phyloP scores from a whole-genome alignment of 2,113 vertebrate species.

The Vicugna pacos region DNA sequence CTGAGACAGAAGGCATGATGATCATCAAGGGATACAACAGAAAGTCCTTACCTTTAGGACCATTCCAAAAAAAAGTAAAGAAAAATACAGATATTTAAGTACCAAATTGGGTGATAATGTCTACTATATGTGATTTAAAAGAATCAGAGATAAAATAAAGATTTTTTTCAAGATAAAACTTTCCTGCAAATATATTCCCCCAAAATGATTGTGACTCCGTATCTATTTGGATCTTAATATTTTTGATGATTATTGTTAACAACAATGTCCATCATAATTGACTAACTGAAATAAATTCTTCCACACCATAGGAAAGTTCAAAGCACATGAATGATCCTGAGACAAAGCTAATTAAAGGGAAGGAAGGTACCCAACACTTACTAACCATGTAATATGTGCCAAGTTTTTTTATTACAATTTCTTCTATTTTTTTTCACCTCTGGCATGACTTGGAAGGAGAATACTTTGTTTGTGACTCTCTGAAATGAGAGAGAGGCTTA shows the following conservation, averaged over 20 bases:
- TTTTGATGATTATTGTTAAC: not conserved
- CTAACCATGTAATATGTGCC: not conserved
- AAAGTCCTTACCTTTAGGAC: not conserved
- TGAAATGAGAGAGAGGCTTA: not conserved
- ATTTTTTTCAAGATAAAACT: not conserved
- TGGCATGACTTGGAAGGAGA: not conserved
- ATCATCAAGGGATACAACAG: not conserved
- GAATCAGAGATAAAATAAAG: not conserved
- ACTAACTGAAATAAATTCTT: not conserved
- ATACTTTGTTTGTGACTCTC: not conserved
- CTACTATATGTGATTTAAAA: not conserved
- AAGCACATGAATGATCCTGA: not conserved
- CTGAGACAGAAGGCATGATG: not conserved
- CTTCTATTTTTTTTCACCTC: not conserved
- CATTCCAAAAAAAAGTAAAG: not conserved
- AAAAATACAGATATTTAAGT: not conserved
- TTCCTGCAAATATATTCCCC: not conserved
- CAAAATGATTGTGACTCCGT: not conserved
- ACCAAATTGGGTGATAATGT: not conserved
- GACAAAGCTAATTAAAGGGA: not conserved
- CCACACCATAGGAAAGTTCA: not conserved
- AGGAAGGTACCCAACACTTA: not conserved
- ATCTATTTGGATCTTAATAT: not conserved
- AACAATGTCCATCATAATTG: not conserved
- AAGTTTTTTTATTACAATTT: not conserved